Conservation (phyloP, 2,113 vertebrate species). For the Sialia sialis region DNA sequence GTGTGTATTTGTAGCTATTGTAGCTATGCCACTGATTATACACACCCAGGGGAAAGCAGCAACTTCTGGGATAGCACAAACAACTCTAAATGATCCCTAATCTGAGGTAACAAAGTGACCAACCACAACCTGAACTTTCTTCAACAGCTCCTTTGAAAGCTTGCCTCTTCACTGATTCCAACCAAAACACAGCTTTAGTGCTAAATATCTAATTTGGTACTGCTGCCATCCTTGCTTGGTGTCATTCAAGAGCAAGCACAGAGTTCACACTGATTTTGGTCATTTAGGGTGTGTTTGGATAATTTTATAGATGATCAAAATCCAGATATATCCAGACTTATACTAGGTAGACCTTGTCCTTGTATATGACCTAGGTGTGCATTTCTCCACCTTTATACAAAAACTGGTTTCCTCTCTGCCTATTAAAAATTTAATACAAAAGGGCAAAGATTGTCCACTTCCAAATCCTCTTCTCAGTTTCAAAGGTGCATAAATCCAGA, state of each 20-base stretch:
- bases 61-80: not conserved
- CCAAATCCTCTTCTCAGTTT: not conserved
- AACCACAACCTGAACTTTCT: not conserved
- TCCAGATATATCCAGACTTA: not conserved
- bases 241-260: not conserved
- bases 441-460: not conserved
- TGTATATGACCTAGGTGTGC: too few relatives aligned
- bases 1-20: too few relatives aligned
- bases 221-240: not conserved
- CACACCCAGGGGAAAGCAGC: not conserved
- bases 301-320: not conserved
- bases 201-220: not conserved
- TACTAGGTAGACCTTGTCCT: not conserved
- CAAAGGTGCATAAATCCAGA: not conserved
- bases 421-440: not conserved
- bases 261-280: not conserved
- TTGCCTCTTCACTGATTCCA: not conserved
- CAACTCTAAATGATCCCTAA: not conserved
- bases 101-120: not conserved
- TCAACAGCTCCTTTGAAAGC: not conserved
- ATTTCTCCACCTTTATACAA: not conserved
- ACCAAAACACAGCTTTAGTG: not conserved
- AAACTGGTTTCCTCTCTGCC: not conserved
- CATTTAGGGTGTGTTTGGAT: not conserved
- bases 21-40: not conserved